phyloP scores from a whole-genome alignment of 2,888 invertebrate species.

The Macaria notata region DNA sequence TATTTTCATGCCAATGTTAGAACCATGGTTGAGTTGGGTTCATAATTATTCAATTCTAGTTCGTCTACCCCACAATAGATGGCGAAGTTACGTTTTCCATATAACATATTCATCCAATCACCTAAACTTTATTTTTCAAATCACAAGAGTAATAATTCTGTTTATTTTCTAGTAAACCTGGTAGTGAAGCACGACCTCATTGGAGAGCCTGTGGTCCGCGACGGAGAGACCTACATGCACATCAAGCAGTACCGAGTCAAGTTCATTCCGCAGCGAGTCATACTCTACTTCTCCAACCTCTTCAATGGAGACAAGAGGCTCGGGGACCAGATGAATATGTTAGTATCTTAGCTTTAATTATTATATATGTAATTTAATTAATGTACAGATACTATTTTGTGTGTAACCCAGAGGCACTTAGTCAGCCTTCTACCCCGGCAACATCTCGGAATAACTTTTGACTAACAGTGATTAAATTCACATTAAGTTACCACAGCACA shows the following conservation, averaged over 20 bases:
- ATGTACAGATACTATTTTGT: no score
- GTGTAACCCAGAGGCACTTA: no score
- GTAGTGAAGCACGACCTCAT: constrained; percentile 84
- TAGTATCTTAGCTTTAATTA: constrained; percentile 34
- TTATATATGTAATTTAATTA: not conserved
- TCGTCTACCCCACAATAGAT: constrained; percentile 3
- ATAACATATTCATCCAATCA: no score
- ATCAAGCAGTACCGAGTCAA: constrained; percentile 84
- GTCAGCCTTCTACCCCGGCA: no score
- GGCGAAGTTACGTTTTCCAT: not conserved
- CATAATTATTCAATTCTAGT: no score
- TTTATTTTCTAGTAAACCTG: constrained; percentile 75
- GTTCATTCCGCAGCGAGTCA: constrained; percentile 83
- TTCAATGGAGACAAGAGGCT: constrained; percentile 84
- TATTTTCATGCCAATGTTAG: no score
- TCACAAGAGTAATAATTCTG: no score
- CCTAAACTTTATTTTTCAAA: no score
- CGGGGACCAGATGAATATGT: constrained; percentile 85
- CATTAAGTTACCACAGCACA: no score
- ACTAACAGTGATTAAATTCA: no score
- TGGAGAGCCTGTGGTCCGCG: constrained; percentile 83
- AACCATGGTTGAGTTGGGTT: no score
- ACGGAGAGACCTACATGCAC: constrained; percentile 85
- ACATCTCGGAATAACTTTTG: no score
- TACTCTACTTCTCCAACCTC: constrained; percentile 85